A percentile compares a stretch with the other conserved stretches of the same genome.
Evolutionary conservation across 1,140 invertebrate species (phyloP).

Genomic region (Hirudo medicinalis): DNA sequence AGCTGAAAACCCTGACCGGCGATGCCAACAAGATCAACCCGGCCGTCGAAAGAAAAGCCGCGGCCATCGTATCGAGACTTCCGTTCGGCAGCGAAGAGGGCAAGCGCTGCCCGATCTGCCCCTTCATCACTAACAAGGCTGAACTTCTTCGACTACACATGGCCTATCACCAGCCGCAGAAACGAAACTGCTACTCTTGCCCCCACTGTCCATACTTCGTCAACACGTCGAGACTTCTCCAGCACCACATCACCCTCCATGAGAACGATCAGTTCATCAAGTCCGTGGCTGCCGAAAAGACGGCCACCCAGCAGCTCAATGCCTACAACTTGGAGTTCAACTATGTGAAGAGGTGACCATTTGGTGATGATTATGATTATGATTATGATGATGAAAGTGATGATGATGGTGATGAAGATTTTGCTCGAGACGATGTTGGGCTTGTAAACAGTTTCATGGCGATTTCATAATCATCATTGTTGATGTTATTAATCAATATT

Average conservation of each 20-base stretch:
- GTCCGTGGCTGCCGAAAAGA: background rate
- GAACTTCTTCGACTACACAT: conserved; percentile 54
- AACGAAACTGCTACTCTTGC: conserved; percentile 62
- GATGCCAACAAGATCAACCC: background rate
- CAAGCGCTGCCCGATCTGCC: conserved; percentile 55
- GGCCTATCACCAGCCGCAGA: conserved; percentile 56
- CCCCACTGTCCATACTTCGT: conserved; percentile 66
- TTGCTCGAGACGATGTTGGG: no score
- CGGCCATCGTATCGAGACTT: background rate
- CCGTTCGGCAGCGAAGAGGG: background rate
- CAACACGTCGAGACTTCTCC: conserved; percentile 39
- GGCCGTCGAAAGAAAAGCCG: background rate
- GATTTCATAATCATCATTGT: no score
- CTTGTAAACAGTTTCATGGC: no score
- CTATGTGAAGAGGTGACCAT: no score
- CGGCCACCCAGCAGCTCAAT: conserved; percentile 3
- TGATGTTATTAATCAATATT: no score
- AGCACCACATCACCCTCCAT: conserved; percentile 40
- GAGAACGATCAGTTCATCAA: conserved; percentile 22
- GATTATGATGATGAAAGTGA: no score
- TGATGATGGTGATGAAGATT: no score
- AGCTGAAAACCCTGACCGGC: no score
- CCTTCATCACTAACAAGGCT: conserved; percentile 54
- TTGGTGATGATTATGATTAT: no score
- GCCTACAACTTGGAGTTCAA: no score